These are phyloP conservation scores for Hirudinaria manillensis DNA, from an alignment of 2,888 invertebrate species.

Conservation along the genomic window DNA sequence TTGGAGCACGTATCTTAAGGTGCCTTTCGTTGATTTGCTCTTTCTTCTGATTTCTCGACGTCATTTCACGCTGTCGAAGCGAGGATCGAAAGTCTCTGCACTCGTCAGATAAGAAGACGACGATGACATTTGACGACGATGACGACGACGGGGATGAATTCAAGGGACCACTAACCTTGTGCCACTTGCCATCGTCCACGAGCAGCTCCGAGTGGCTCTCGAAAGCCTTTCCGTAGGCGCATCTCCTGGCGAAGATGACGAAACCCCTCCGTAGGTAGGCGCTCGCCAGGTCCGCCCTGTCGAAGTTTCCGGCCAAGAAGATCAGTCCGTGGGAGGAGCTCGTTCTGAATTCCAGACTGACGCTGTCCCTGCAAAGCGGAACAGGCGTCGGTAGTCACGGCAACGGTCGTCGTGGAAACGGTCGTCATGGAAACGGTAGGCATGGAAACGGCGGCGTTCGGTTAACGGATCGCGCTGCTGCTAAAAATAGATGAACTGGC, in stretches of 20 bases:
- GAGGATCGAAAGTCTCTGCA: too few relatives aligned
- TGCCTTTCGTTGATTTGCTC: too few relatives aligned
- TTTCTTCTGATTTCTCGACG: too few relatives aligned
- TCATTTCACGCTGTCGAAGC: too few relatives aligned
- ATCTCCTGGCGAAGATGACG: conserved; percentile 32
- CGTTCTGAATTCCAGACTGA: conserved; percentile 33
- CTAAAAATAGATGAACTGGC: too few relatives aligned
- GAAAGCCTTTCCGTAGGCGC: conserved; percentile 30
- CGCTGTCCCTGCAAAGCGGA: conserved; percentile 21
- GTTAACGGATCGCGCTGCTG: too few relatives aligned
- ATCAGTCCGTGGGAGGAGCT: conserved; percentile 27
- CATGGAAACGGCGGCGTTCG: background rate
- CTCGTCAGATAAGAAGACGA: too few relatives aligned
- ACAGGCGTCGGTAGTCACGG: background rate
- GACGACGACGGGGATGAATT: background rate
- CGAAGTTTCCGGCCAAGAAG: conserved; percentile 34
- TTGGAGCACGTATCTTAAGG: too few relatives aligned
- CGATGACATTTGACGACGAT: too few relatives aligned
- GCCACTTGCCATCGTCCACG: conserved; percentile 33
- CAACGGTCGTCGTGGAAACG: background rate
- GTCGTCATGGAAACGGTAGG: background rate
- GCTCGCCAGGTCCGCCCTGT: conserved; percentile 28
- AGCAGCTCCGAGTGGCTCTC: conserved; percentile 23
- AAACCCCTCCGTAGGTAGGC: conserved; percentile 29
- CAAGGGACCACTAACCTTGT: conserved; percentile 27